Percentiles rank a stretch among this genome's conserved stretches.
phyloP scores from a whole-genome alignment of 2,113 vertebrate species.

The Monarcha castaneiventris region DNA sequence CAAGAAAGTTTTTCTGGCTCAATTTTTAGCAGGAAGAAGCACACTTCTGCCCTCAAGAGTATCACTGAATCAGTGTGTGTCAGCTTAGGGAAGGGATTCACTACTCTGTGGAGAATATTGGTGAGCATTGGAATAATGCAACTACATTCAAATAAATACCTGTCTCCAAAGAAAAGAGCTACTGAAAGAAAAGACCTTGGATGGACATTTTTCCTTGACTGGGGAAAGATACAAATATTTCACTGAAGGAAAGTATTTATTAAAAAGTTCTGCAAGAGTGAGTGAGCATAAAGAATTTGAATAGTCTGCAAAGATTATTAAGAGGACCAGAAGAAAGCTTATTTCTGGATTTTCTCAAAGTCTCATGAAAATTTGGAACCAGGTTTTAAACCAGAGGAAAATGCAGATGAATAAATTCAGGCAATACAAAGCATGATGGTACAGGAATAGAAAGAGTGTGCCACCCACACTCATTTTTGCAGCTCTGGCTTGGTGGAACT shows the following conservation, averaged over 20 bases:
- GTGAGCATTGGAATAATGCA: not conserved
- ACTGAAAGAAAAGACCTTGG: not conserved
- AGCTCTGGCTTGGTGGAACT: not conserved
- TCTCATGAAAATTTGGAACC: not conserved
- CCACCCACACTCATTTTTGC: not conserved
- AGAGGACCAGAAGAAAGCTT: not conserved
- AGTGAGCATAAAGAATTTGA: not conserved
- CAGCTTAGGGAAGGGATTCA: not conserved
- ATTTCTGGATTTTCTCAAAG: not conserved
- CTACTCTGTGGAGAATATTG: not conserved
- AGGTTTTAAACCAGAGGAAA: not conserved
- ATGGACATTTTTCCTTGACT: not conserved
- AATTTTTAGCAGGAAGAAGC: not conserved
- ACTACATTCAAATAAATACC: not conserved
- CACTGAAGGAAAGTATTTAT: not conserved
- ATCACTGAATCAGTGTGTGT: not conserved
- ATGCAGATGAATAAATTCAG: not conserved
- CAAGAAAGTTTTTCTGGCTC: not conserved
- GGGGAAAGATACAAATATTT: not conserved
- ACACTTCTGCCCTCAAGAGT: not conserved
- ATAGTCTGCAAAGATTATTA: not conserved
- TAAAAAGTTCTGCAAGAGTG: not conserved
- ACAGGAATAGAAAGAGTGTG: not conserved
- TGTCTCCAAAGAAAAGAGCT: not conserved
- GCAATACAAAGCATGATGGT: not conserved